Base-by-base conservation (phyloP, 2,888 invertebrate species). In the Nymphalis urticae region DNA sequence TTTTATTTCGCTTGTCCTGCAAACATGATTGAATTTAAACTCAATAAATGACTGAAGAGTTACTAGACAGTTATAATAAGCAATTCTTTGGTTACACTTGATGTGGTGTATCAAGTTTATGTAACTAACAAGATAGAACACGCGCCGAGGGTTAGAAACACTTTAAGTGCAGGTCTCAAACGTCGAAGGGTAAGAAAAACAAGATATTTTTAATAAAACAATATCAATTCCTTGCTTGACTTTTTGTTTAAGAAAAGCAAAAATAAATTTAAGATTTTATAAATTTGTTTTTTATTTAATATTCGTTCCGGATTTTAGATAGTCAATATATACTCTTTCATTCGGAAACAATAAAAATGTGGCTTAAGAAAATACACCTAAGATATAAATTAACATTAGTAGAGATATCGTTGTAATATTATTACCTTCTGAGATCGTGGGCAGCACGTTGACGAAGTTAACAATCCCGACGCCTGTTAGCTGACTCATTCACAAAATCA, bases 401-500 rank as follows among this genome's bases (percentile, higher is more conserved):
- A 68, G 21, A 61, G 16, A 62, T 50, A 53, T 56, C 42, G 10
- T 19, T 48, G 47, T 72, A 62, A 74, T 70, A 73, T 85, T 88
- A 73, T 85, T 88, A 92, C 92, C 92, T 92, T 92, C 92, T 72
- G 91, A 88, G 80, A 92, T 92, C 72, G 92, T 92, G 80, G 92
- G 92, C 84, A 92, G 85, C 86, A 90, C 91, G 91, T 90, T 92
- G 85, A 91, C 92, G 80, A 92, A 84, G 86, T 87, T 92, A 80
- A 92, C 89, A 84, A 92, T 91, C 79, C 92, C 92, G 83, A 90
- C 92, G 87, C 90, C 88, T 84, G 91, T 88, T 88, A 91, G 83
- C 83, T 92, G 92, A 92, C 91, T 92, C 92, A 92, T 92, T 92
- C 92, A 92, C 90, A 87, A 88, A 88, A 86, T 83, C 83, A 85